A percentile compares a stretch with the other conserved stretches of the same genome.
phyloP scores from a whole-genome alignment of 2,888 invertebrate genomes.

The Folsomia candida region DNA sequence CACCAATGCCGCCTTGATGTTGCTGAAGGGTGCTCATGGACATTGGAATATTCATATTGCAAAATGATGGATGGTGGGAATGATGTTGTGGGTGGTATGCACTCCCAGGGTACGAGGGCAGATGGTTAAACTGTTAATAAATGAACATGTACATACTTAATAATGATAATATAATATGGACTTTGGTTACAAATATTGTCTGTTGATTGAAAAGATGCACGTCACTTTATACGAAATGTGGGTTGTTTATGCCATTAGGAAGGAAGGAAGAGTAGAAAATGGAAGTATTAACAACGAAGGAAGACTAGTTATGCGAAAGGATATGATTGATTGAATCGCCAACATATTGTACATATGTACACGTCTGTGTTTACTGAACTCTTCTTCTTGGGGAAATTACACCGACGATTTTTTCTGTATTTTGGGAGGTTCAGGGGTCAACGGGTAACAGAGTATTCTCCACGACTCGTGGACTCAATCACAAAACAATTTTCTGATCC shows the following conservation, averaged over 20 bases:
- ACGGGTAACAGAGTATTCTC: no score
- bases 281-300: no score
- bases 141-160: neutral
- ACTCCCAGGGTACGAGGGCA: conserved; percentile 27
- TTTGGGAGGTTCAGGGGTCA: no score
- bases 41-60: conserved; percentile 42
- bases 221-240: neutral
- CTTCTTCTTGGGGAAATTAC: no score
- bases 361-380: no score
- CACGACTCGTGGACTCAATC: neutral
- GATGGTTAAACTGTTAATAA: conserved; percentile 26
- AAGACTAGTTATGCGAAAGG: no score
- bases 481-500: neutral
- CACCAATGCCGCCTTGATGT: conserved; percentile 9
- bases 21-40: conserved; percentile 25
- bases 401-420: no score
- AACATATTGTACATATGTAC: no score
- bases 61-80: conserved; percentile 38
- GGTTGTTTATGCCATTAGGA: no score
- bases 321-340: conserved; percentile 2
- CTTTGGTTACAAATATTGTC: neutral
- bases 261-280: no score
- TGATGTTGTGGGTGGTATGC: conserved; percentile 27
- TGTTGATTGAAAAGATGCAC: neutral
- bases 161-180: neutral